Percentiles rank a stretch among this genome's conserved stretches.
phyloP scores from a whole-genome alignment of 2,888 invertebrate genomes.

The Amorpha juglandis region DNA sequence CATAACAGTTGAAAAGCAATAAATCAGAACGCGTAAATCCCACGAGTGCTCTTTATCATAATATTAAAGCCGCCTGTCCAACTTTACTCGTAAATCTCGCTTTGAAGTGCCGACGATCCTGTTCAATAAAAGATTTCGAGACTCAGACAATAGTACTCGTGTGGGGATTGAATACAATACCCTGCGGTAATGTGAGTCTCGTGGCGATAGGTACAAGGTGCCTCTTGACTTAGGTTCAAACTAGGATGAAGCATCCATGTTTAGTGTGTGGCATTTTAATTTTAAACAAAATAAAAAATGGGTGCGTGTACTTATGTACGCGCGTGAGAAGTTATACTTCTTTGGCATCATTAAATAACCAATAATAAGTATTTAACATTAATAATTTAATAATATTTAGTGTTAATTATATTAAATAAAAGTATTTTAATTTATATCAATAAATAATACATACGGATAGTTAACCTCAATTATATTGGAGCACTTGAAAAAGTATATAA shows the following conservation, averaged over 20 bases:
- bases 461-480: no score
- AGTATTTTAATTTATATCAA: no score
- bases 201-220: not conserved
- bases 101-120: constrained; percentile 22
- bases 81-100: constrained; percentile 24
- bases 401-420: no score
- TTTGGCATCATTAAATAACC: no score
- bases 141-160: not conserved
- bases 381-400: no score
- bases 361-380: no score
- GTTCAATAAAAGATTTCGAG: constrained; percentile 20
- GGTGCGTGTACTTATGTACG: no score
- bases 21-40: constrained; percentile 16
- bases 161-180: constrained; percentile 7
- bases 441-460: no score
- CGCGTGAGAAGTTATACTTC: no score
- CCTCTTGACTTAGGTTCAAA: not conserved
- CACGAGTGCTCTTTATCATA: constrained; percentile 23
- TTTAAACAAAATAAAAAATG: no score
- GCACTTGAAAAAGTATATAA: no score
- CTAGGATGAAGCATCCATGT: not conserved
- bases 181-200: not conserved
- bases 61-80: constrained; percentile 21
- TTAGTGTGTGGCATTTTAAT: no score
- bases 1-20: constrained; percentile 21